Percentiles rank a stretch among this genome's conserved stretches.
phyloP scores from a whole-genome alignment of 2,113 vertebrate genomes.

The Cyanoramphus novaezelandiae region DNA sequence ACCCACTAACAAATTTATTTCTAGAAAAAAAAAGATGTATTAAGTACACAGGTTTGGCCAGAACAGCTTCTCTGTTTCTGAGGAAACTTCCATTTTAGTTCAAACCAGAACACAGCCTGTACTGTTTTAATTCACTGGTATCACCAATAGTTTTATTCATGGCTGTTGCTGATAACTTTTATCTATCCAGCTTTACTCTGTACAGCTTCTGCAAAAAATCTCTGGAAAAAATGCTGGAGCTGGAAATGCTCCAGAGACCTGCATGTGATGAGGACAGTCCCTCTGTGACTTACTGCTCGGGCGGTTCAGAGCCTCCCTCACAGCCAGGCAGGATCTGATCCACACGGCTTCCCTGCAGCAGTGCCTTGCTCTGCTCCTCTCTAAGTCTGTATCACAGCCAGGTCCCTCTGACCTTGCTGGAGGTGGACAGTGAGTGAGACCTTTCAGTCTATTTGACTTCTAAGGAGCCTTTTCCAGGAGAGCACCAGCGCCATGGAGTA shows the following conservation, averaged over 20 bases:
- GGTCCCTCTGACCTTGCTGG: not conserved
- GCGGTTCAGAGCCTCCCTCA: not conserved
- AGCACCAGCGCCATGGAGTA: rapidly evolving
- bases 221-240: conserved; percentile 1
- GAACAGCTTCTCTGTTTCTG: conserved; percentile 2
- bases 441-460: not conserved
- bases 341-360: rapidly evolving
- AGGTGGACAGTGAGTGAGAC: not conserved
- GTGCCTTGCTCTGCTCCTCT: not conserved
- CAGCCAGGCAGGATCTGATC: not conserved
- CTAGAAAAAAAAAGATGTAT: not conserved
- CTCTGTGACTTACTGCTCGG: not conserved
- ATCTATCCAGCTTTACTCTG: not conserved
- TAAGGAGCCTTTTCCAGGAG: not conserved
- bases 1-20: not conserved
- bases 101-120: not conserved
- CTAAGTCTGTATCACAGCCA: not conserved
- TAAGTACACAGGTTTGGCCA: not conserved
- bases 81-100: not conserved
- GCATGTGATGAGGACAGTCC: not conserved
- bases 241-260: not conserved
- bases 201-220: not conserved
- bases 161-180: not conserved
- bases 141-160: not conserved
- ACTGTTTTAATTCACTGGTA: not conserved